A percentile compares a stretch with the other conserved stretches of the same genome.
Evolutionary conservation across 2,113 vertebrate genomes (phyloP).

Genomic region (Chiloscyllium plagiosum): DNA sequence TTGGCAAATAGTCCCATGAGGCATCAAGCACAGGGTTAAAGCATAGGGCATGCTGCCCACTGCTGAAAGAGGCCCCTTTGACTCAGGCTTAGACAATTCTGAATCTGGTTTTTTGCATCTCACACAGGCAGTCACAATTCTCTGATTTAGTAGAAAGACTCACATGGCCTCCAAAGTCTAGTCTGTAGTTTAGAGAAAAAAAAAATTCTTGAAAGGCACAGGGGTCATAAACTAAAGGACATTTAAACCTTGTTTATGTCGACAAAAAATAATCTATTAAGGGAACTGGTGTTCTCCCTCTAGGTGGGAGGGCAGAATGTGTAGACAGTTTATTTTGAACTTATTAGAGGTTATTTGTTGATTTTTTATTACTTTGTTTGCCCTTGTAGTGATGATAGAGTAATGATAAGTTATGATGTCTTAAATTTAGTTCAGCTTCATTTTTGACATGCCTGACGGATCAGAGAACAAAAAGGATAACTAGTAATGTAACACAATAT

Average conservation of each 20-base stretch:
- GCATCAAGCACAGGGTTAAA: neutral
- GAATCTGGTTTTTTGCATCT: conserved; percentile 2
- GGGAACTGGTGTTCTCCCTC: neutral
- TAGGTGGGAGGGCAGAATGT: neutral
- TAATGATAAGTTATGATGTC: neutral
- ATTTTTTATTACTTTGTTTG: neutral
- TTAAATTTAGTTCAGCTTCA: neutral
- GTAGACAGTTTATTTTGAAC: neutral
- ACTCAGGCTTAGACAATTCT: neutral
- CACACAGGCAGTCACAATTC: neutral
- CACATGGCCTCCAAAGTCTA: neutral
- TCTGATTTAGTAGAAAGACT: neutral
- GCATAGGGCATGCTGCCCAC: neutral
- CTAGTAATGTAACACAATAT: neutral
- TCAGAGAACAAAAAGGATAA: neutral
- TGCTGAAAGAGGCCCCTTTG: neutral
- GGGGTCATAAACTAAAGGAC: neutral
- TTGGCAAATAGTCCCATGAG: neutral
- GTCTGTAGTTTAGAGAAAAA: neutral
- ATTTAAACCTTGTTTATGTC: neutral
- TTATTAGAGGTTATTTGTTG: neutral
- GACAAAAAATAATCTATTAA: neutral
- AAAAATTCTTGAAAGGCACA: neutral
- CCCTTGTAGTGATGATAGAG: neutral
- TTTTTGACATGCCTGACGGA: neutral